Conservation (phyloP, 2,797 vertebrate genomes). For the Falco columbarius region DNA sequence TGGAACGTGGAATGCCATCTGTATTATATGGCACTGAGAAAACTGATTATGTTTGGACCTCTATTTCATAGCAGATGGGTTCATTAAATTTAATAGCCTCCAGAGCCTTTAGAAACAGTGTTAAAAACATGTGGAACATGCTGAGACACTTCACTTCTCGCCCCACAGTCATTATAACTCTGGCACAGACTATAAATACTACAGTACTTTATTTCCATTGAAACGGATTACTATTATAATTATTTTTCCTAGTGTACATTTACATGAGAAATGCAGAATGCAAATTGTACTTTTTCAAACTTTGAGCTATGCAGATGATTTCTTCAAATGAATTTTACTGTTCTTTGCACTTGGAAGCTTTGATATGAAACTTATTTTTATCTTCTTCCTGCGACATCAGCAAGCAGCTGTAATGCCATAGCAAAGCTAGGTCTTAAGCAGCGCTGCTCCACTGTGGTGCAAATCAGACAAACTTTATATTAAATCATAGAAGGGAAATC, state of each 20-base stretch:
- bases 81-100: slow-evolving; percentile 91
- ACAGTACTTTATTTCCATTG: slow-evolving; percentile 81
- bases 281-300: slow-evolving; percentile 38
- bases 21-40: slow-evolving; percentile 80
- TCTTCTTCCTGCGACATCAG: slow-evolving; percentile 25
- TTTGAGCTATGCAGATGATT: slow-evolving; percentile 2
- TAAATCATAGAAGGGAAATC: neutral
- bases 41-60: slow-evolving; percentile 81
- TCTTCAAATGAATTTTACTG: slow-evolving; percentile 40
- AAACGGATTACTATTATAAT: slow-evolving; percentile 77
- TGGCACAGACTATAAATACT: slow-evolving; percentile 80
- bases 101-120: slow-evolving; percentile 83
- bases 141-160: slow-evolving; percentile 84
- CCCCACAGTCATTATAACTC: slow-evolving; percentile 80
- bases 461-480: slow-evolving; percentile 10
- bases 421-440: slow-evolving; percentile 15
- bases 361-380: slow-evolving; percentile 40
- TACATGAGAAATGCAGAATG: slow-evolving; percentile 61
- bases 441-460: slow-evolving; percentile 11
- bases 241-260: slow-evolving; percentile 65
- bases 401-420: slow-evolving; percentile 37
- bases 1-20: slow-evolving; percentile 79
- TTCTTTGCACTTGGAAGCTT: slow-evolving; percentile 39
- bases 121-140: slow-evolving; percentile 86
- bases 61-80: slow-evolving; percentile 88